These are phyloP conservation scores for Galeopterus variegatus DNA, from an alignment of 2,113 vertebrate genomes.

Conservation along the genomic window DNA sequence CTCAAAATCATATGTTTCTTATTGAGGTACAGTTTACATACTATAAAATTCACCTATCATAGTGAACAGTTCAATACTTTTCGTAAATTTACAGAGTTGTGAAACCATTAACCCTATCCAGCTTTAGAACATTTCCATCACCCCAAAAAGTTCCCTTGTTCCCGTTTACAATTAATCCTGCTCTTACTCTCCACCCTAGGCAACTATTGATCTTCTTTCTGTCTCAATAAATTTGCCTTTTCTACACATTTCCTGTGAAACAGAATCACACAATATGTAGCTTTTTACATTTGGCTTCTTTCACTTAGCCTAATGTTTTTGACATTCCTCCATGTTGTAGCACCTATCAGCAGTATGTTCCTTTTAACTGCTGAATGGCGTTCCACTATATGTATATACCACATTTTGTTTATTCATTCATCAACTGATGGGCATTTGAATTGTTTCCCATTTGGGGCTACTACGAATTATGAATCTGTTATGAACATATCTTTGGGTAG, in stretches of 20 bases:
- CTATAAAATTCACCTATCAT: not conserved
- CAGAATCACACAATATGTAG: not conserved
- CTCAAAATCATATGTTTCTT: conserved; percentile 47
- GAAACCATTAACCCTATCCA: not conserved
- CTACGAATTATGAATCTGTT: conserved; percentile 35
- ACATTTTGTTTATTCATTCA: conserved; percentile 15
- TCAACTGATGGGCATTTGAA: not conserved
- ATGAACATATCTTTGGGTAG: not conserved
- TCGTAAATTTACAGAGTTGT: not conserved
- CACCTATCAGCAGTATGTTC: not conserved
- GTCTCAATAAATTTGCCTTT: not conserved
- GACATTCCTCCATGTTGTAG: not conserved
- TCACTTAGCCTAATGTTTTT: conserved; percentile 33
- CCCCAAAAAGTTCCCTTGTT: not conserved
- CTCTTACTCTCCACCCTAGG: not conserved
- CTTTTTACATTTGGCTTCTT: not conserved
- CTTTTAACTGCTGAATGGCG: conserved; percentile 21
- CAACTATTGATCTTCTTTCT: conserved; percentile 24
- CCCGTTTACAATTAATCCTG: conserved; percentile 17
- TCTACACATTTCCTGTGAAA: conserved; percentile 24
- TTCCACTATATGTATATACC: not conserved
- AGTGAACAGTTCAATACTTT: conserved; percentile 11
- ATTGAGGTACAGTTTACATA: not conserved
- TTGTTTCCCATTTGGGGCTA: conserved; percentile 28
- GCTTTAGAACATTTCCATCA: conserved; percentile 4